phyloP scores from a whole-genome alignment of 2,888 invertebrate genomes.

The Cacoxenus indagator region DNA sequence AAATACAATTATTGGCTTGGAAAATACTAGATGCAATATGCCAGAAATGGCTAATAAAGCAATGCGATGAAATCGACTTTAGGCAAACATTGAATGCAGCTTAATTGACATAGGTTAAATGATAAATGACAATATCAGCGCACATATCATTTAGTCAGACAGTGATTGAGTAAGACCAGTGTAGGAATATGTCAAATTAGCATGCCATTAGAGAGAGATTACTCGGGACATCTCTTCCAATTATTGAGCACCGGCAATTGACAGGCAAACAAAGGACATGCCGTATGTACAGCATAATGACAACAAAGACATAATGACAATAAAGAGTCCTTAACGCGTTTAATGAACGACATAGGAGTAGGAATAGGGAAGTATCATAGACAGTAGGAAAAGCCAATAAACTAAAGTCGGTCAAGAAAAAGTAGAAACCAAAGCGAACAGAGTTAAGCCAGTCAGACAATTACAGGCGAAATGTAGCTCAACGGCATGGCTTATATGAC shows the following conservation, averaged over 20 bases:
- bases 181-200: slow-evolving; percentile 39
- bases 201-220: slow-evolving; percentile 44
- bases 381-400: background rate
- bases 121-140: slow-evolving; percentile 13
- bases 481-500: slow-evolving; percentile 39
- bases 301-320: no score
- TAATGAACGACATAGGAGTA: slow-evolving; percentile 17
- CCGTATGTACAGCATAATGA: no score
- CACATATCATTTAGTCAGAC: slow-evolving; percentile 39
- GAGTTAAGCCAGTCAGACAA: slow-evolving; percentile 57
- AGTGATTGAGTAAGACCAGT: slow-evolving; percentile 9
- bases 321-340: slow-evolving; percentile 45
- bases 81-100: slow-evolving; percentile 19
- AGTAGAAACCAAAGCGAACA: slow-evolving; percentile 28
- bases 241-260: background rate
- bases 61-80: slow-evolving; percentile 24
- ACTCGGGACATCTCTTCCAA: slow-evolving; percentile 24
- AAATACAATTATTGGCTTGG: background rate
- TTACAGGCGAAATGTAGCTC: slow-evolving; percentile 38
- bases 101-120: slow-evolving; percentile 28
- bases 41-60: slow-evolving; percentile 29
- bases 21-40: background rate
- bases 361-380: no score
- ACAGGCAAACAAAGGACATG: slow-evolving; percentile 10
- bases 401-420: background rate